Percentiles rank a stretch among this genome's conserved stretches.
Conservation (phyloP, 2,113 vertebrate genomes). For the Aldabrachelys gigantea region DNA sequence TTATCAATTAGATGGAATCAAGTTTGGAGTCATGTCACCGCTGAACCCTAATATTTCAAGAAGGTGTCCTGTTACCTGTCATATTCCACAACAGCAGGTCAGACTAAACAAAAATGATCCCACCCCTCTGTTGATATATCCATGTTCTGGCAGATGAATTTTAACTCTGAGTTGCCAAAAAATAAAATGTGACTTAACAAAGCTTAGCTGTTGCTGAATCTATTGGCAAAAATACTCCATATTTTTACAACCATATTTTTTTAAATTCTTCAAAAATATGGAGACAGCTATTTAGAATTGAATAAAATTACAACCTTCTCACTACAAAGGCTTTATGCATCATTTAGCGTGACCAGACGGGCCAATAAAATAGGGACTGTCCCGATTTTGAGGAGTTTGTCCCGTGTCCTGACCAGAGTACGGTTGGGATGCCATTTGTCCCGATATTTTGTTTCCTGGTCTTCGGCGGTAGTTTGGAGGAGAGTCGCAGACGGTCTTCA, state of each 20-base stretch:
- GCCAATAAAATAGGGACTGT: no score
- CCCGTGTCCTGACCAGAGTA: no score
- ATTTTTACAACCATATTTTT: not conserved
- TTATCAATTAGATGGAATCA: not conserved
- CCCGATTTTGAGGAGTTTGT: no score
- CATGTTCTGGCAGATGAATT: not conserved
- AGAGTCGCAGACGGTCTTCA: no score
- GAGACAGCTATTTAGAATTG: not conserved
- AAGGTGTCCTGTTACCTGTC: fast-evolving
- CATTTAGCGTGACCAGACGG: no score
- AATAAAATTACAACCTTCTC: not conserved
- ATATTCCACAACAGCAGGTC: fast-evolving
- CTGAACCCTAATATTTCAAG: not conserved
- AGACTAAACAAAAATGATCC: not conserved
- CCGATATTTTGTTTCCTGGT: no score
- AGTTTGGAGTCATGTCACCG: not conserved
- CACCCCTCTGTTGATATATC: not conserved
- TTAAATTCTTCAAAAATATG: not conserved
- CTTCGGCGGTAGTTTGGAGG: no score
- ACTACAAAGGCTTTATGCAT: not conserved
- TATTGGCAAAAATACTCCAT: not conserved
- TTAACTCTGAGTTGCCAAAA: not conserved
- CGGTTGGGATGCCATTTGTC: no score
- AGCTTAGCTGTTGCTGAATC: not conserved
- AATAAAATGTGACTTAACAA: not conserved